These are phyloP conservation scores for Balanococcus diminutus DNA, from an alignment of 2,888 invertebrate species.

Conservation along the genomic window DNA sequence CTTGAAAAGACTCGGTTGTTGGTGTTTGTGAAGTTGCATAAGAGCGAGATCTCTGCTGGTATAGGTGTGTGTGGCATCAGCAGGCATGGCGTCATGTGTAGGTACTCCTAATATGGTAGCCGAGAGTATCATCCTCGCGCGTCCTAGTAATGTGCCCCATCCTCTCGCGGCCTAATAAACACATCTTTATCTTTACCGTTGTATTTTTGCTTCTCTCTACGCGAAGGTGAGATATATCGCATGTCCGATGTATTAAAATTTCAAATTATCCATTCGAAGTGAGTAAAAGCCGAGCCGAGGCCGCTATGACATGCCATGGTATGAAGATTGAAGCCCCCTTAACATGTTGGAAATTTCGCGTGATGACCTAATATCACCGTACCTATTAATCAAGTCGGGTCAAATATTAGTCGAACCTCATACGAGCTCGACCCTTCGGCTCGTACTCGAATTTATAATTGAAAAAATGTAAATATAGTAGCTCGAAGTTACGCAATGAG, in stretches of 20 bases:
- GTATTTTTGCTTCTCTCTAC: neutral
- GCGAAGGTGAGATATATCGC: neutral
- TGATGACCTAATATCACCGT: neutral
- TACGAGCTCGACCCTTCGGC: neutral
- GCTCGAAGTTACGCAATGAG: neutral
- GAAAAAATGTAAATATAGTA: conserved; percentile 20
- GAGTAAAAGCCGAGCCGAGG: too few species aligned
- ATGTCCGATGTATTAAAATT: neutral
- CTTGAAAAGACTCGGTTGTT: neutral
- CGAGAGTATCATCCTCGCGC: neutral
- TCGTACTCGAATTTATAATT: neutral
- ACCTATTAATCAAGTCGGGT: neutral
- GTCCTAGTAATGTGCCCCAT: neutral
- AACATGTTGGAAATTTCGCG: neutral
- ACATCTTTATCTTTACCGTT: neutral
- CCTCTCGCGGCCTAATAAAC: neutral
- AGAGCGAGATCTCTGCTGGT: neutral
- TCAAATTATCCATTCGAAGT: neutral
- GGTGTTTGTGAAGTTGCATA: neutral
- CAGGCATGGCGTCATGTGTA: neutral
- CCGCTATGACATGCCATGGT: neutral
- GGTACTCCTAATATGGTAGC: conserved; percentile 8
- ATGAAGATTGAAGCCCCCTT: neutral
- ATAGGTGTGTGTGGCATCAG: too few species aligned
- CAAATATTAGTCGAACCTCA: neutral